Conservation (phyloP, 2,888 invertebrate genomes). For the Dolomedes plantarius region DNA sequence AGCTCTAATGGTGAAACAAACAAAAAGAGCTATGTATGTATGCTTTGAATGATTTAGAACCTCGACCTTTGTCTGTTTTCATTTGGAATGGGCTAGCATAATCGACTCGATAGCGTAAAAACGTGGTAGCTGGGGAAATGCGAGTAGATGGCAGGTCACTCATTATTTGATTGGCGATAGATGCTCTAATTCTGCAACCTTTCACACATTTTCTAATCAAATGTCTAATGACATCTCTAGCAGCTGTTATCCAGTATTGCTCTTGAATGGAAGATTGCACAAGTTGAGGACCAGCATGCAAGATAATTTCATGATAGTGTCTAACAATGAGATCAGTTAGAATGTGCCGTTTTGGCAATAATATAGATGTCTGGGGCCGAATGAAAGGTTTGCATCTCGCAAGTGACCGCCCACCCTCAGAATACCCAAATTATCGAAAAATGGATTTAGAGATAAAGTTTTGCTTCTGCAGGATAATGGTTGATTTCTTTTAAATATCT, state of each 20-base stretch:
- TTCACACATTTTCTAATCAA: conserved; percentile 17
- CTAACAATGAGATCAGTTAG: no score
- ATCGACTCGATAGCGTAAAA: not conserved
- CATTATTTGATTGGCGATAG: conserved; percentile 4
- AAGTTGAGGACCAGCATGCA: conserved; percentile 18
- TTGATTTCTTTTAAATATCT: not conserved
- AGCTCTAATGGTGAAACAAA: no score
- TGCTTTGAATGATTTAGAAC: no score
- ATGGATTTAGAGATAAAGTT: no score
- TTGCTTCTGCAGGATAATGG: no score
- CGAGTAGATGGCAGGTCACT: not conserved
- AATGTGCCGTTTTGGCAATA: conserved; percentile 8
- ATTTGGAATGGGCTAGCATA: not conserved
- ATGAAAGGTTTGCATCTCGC: not conserved
- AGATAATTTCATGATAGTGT: no score
- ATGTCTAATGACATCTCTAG: not conserved
- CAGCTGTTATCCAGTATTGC: no score
- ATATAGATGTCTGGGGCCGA: not conserved
- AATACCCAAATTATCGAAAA: not conserved
- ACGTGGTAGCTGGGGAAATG: not conserved
- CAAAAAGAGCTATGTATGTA: no score
- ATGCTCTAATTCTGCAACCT: conserved; percentile 10
- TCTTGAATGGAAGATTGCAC: no score
- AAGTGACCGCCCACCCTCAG: no score
- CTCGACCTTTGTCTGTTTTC: no score